Conservation (phyloP, 2,797 vertebrate species). For the Manis pentadactyla region DNA sequence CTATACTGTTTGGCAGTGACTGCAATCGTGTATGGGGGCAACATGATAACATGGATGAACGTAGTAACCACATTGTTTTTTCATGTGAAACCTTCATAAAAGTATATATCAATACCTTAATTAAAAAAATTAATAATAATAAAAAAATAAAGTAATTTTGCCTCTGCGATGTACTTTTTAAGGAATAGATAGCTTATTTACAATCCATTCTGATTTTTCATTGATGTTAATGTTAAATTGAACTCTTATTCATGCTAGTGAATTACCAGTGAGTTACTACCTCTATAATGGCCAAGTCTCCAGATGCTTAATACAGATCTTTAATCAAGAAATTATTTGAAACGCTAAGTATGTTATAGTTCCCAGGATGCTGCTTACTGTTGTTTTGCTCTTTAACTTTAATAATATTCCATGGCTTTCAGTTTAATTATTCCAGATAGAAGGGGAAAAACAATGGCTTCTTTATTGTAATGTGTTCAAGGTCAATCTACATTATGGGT, state of each 20-base stretch:
- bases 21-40: no score
- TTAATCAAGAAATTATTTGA: conserved; percentile 41
- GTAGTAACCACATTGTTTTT: no score
- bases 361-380: neutral
- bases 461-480: conserved; percentile 34
- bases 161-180: neutral
- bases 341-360: conserved; percentile 4
- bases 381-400: conserved; percentile 40
- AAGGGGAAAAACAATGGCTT: neutral
- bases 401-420: conserved; percentile 6
- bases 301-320: neutral
- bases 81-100: no score
- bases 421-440: conserved; percentile 50
- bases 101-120: no score
- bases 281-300: neutral
- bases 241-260: conserved; percentile 21
- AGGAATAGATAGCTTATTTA: conserved; percentile 13
- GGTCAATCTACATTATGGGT: neutral
- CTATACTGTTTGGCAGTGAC: no score
- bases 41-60: no score
- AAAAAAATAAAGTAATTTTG: conserved; percentile 22
- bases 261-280: conserved; percentile 18
- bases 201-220: neutral
- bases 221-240: conserved; percentile 43
- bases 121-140: no score